Evolutionary conservation across 2,797 vertebrate genomes (phyloP), one percentile per base, ranked within the genome.

Genomic region (Dallia pectoralis): DNA sequence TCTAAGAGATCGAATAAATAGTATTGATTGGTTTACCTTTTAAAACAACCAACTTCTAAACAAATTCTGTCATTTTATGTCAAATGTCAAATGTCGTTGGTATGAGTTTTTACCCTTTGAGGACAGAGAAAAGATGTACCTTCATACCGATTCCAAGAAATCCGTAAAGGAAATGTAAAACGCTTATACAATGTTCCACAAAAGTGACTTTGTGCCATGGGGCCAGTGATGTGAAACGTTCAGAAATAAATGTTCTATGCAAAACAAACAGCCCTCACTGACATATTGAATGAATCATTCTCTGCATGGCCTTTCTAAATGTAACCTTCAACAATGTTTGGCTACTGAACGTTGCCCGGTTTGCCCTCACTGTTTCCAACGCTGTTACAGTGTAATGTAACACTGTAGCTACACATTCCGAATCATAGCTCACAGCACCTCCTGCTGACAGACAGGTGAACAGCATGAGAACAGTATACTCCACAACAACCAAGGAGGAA

Each of bases 401-500:
- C 67, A 67, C 73, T 68, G 32, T 25, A 16, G 15, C 11, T 59
- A 27, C 22, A 44, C 79, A 80, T 81, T 85, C 75, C 61, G 30
- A 84, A 80, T 80, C 77, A 79, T 67, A 79, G 64, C 72, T 79
- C 69, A 83, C 78, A 82, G 81, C 53, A 73, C 82, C 77, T 79
- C 84, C 85, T 87, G 81, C 79, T 80, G 69, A 75, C 70, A 82
- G 79, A 82, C 84, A 88, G 83, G 78, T 64, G 72, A 75, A 84
- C 77, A 79, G 82, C 73, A 83, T 51, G 56, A 83, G 3, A 78
- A 49, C 74, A 73, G 36, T 81, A 84, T 87, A 76, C 65, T 86
- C 81, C 83, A 85, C 81, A 65, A 85, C 82, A 86, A 80, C 73
- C 78, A 78, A 80, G 80, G 78, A 89, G 85, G 86, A 89, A 82